Conservation (phyloP, 2,113 vertebrate genomes). For the Syngnathus typhle region DNA sequence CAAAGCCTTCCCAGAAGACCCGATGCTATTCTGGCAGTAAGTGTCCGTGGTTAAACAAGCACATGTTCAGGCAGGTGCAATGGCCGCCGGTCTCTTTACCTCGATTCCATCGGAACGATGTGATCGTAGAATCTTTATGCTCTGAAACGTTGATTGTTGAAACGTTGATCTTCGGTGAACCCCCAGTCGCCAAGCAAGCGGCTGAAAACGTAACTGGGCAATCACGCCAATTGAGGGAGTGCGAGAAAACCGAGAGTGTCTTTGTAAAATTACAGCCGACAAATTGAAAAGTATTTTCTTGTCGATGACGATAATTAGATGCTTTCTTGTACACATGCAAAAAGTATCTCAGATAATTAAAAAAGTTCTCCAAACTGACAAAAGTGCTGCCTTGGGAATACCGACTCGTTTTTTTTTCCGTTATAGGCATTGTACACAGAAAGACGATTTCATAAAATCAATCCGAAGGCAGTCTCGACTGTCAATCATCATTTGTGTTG, state of each 20-base stretch:
- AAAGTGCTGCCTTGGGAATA: not conserved
- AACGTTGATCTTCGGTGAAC: too few relatives aligned
- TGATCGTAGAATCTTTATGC: not conserved
- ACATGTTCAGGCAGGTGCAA: not conserved
- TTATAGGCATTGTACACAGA: not conserved
- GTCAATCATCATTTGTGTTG: not conserved
- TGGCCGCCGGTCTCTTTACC: not conserved
- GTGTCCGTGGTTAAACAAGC: not conserved
- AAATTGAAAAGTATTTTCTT: not conserved
- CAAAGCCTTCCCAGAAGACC: not conserved
- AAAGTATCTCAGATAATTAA: not conserved
- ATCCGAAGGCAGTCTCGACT: not conserved
- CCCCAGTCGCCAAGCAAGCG: too few relatives aligned
- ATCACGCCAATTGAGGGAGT: constrained; percentile 34
- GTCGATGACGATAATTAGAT: not conserved
- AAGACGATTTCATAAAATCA: not conserved
- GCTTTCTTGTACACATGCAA: not conserved
- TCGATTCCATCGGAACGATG: not conserved
- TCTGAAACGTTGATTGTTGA: not conserved
- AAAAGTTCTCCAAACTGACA: not conserved
- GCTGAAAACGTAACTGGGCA: too few relatives aligned
- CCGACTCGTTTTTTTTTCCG: too few relatives aligned
- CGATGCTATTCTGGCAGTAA: not conserved
- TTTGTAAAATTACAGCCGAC: not conserved
- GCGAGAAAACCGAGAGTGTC: not conserved